These are phyloP conservation scores for Drosophila macrothrix DNA, from an alignment of 2,888 invertebrate genomes.

Conservation along the genomic window DNA sequence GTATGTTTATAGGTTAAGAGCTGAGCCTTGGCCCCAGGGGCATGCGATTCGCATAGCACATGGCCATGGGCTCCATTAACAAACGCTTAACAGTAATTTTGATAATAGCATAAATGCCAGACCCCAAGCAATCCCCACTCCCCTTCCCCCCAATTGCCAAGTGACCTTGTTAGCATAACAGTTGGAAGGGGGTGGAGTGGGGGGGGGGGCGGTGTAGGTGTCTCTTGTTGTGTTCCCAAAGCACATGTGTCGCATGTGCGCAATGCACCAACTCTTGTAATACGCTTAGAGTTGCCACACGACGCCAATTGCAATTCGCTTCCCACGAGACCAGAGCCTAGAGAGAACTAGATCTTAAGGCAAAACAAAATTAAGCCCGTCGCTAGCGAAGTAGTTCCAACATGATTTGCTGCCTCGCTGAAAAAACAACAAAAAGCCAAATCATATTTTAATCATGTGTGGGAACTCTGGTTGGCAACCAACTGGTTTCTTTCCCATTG, in stretches of 20 bases:
- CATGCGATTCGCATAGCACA: slow-evolving; percentile 48
- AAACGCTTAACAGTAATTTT: slow-evolving; percentile 70
- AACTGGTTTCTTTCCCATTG: slow-evolving; percentile 63
- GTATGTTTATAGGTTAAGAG: slow-evolving; percentile 79
- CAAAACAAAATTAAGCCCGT: slow-evolving; percentile 53
- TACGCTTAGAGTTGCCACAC: slow-evolving; percentile 60
- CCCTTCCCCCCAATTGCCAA: slow-evolving; percentile 39
- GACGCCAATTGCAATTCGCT: slow-evolving; percentile 44
- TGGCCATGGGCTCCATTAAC: slow-evolving; percentile 62
- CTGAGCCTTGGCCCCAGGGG: slow-evolving; percentile 75
- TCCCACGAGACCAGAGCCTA: slow-evolving; percentile 58
- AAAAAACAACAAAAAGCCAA: slow-evolving; percentile 2
- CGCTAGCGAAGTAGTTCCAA: slow-evolving; percentile 44
- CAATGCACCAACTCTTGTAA: slow-evolving; percentile 21
- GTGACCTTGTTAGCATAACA: slow-evolving; percentile 68
- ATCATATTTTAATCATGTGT: slow-evolving; percentile 67
- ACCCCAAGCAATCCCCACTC: slow-evolving; percentile 1
- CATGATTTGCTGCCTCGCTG: slow-evolving; percentile 54
- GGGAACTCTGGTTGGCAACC: slow-evolving; percentile 63
- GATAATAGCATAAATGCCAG: slow-evolving; percentile 70
- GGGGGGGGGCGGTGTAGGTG: background rate
- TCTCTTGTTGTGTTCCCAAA: slow-evolving; percentile 27
- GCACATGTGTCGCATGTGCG: slow-evolving; percentile 22
- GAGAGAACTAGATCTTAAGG: slow-evolving; percentile 39
- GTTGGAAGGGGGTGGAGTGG: background rate